These are phyloP conservation scores for Brassicogethes aeneus DNA, from an alignment of 2,888 invertebrate genomes.

Conservation along the genomic window DNA sequence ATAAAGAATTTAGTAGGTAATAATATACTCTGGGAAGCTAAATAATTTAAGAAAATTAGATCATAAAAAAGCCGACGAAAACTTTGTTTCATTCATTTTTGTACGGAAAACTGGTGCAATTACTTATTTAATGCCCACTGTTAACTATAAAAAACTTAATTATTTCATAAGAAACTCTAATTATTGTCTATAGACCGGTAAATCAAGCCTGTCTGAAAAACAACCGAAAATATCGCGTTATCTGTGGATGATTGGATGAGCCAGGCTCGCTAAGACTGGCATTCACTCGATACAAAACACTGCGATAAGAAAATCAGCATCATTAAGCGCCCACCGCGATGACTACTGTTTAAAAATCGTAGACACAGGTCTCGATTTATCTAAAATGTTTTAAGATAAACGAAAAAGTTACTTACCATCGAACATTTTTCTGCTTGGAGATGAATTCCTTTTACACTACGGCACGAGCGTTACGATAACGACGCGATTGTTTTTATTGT, in stretches of 20 bases:
- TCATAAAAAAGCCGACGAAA: too few relatives aligned
- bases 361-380: neutral
- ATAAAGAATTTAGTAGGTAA: too few relatives aligned
- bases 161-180: too few relatives aligned
- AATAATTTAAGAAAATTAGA: too few relatives aligned
- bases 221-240: neutral
- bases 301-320: conserved; percentile 3
- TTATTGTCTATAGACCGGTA: too few relatives aligned
- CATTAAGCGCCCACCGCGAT: conserved; percentile 1
- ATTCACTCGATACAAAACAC: neutral
- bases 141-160: too few relatives aligned
- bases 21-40: too few relatives aligned
- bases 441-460: neutral
- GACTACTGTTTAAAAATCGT: neutral
- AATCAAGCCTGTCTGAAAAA: neutral
- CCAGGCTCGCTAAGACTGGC: neutral
- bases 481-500: conserved; percentile 1
- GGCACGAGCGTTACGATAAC: neutral
- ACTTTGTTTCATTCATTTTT: too few relatives aligned
- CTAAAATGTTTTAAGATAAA: conserved; percentile 4
- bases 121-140: too few relatives aligned
- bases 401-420: conserved; percentile 3
- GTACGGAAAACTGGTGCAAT: too few relatives aligned
- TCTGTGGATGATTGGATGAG: neutral
- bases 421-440: conserved; percentile 3